Conservation (phyloP, 2,888 invertebrate genomes). For the Hydroisotoma schaefferi region DNA sequence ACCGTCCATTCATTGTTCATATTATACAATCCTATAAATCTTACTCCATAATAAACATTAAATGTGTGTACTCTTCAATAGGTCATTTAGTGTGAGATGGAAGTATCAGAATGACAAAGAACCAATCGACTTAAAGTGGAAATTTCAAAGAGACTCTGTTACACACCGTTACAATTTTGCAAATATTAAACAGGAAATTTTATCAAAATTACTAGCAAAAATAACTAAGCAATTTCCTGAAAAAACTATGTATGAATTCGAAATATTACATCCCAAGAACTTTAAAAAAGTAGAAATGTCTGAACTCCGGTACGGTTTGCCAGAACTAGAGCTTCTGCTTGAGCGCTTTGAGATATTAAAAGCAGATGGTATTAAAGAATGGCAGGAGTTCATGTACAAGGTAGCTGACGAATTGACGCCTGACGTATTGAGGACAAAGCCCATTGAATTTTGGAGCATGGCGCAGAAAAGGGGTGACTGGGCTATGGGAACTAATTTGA, state of each 20-base stretch:
- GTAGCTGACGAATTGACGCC: not conserved
- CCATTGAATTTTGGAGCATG: not conserved
- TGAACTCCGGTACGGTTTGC: not conserved
- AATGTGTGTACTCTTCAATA: too few relatives aligned
- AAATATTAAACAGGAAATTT: not conserved
- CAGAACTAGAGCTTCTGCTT: not conserved
- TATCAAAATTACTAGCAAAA: not conserved
- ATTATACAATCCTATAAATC: too few relatives aligned
- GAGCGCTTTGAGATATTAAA: not conserved
- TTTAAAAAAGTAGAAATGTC: not conserved
- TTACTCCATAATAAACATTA: too few relatives aligned
- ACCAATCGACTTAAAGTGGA: not conserved
- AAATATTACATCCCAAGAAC: not conserved
- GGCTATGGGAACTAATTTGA: not conserved
- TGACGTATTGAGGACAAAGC: not conserved
- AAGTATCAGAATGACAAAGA: not conserved
- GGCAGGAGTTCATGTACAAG: not conserved
- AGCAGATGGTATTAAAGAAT: not conserved
- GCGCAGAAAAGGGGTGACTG: not conserved
- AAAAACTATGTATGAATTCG: not conserved
- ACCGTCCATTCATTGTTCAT: too few relatives aligned
- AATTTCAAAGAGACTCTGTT: not conserved
- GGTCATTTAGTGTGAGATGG: not conserved
- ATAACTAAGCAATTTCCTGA: not conserved
- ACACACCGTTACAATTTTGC: not conserved